Percentiles rank a stretch among this genome's conserved stretches.
Evolutionary conservation across 2,888 invertebrate genomes (phyloP).

Genomic region (Colletes collaris): DNA sequence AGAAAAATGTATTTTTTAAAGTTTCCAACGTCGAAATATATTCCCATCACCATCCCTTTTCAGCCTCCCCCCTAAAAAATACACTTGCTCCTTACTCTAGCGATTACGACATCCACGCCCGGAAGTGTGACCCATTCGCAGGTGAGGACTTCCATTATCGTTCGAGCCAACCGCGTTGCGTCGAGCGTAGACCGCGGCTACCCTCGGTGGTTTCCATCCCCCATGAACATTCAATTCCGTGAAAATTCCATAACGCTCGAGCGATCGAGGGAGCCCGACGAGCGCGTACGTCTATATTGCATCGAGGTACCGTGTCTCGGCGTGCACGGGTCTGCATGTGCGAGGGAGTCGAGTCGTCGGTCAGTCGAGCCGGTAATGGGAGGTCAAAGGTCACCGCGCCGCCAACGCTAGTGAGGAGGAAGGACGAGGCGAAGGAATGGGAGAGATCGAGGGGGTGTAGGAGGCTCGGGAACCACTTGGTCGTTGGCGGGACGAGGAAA

Average conservation of each 20-base stretch:
- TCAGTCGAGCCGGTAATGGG: slow-evolving; percentile 82
- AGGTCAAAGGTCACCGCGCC: slow-evolving; percentile 82
- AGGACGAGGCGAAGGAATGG: slow-evolving; percentile 47
- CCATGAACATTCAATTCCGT: slow-evolving; percentile 39
- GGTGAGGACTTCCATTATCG: too few relatives aligned
- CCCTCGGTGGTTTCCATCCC: not conserved
- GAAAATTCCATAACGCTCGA: slow-evolving; percentile 33
- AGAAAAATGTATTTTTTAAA: too few relatives aligned
- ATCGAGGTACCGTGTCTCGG: slow-evolving; percentile 40
- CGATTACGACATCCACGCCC: too few relatives aligned
- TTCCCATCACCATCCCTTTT: too few relatives aligned
- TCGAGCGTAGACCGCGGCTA: too few relatives aligned
- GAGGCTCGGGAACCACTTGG: slow-evolving; percentile 44
- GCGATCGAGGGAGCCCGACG: slow-evolving; percentile 1
- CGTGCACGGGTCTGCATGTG: slow-evolving; percentile 63
- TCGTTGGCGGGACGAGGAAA: slow-evolving; percentile 35
- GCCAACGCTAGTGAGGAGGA: slow-evolving; percentile 79
- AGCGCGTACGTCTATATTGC: slow-evolving; percentile 58
- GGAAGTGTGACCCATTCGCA: too few relatives aligned
- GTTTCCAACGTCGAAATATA: too few relatives aligned
- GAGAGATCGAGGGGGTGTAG: slow-evolving; percentile 56
- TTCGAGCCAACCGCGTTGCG: too few relatives aligned
- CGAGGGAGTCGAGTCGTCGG: slow-evolving; percentile 80
- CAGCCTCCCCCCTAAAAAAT: too few relatives aligned
- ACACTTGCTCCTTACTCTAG: too few relatives aligned